These are phyloP conservation scores for Epizoanthus illoricatus DNA, from an alignment of 92 coral and sea anemone species.

Conservation along the genomic window DNA sequence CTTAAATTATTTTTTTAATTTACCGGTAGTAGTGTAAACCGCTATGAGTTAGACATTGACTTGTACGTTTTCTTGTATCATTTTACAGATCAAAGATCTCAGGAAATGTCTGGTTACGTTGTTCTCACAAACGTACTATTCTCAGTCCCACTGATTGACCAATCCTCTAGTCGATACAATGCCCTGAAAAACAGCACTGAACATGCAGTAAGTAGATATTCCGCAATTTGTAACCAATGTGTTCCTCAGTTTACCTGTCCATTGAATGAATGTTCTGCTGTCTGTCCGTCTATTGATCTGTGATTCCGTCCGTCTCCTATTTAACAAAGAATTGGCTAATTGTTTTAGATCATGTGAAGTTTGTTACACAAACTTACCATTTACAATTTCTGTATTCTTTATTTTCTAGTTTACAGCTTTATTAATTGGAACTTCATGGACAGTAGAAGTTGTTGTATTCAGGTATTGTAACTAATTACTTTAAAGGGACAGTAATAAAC, in stretches of 20 bases:
- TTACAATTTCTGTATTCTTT: neutral
- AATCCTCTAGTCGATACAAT: neutral
- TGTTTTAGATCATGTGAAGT: neutral
- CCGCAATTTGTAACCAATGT: too few species aligned
- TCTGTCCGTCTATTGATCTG: neutral
- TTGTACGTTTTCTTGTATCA: neutral
- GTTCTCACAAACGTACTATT: neutral
- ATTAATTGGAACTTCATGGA: neutral
- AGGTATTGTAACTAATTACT: neutral
- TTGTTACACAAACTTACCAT: neutral
- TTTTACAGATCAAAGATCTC: neutral
- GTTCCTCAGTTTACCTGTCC: neutral
- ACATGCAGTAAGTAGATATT: neutral
- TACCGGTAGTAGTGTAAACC: neutral
- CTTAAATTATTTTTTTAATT: too few species aligned
- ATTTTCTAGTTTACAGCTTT: neutral
- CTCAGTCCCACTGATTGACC: slow-evolving; percentile 2
- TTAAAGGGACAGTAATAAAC: too few species aligned
- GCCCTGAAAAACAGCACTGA: neutral
- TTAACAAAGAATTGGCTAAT: too few species aligned
- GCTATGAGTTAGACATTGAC: neutral
- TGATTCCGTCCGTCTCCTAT: too few species aligned
- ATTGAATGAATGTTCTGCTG: neutral
- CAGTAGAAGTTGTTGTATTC: neutral
- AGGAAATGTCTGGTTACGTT: slow-evolving; percentile 9